Conservation (phyloP, 2,797 vertebrate species). For the Garrulus glandarius region DNA sequence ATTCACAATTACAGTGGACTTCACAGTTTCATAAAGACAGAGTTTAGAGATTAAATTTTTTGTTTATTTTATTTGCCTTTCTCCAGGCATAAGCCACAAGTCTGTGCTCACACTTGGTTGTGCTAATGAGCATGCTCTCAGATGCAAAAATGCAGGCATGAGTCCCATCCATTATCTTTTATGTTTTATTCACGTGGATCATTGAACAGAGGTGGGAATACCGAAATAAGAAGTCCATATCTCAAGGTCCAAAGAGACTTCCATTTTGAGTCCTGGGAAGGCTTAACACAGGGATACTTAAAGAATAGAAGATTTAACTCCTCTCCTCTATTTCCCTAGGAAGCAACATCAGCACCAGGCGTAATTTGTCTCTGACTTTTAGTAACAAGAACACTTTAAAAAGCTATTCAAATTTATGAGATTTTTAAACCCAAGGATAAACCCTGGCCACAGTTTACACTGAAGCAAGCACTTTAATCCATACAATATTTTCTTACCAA, state of each 20-base stretch:
- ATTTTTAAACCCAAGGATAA: constrained; percentile 54
- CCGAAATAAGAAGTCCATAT: neutral
- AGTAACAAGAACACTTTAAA: constrained; percentile 14
- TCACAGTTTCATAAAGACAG: neutral
- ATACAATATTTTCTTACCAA: constrained; percentile 44
- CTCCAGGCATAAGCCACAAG: neutral
- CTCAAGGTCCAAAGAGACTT: neutral
- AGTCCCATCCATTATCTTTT: neutral
- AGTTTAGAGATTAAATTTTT: neutral
- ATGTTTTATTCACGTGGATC: neutral
- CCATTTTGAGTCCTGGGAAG: neutral
- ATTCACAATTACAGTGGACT: neutral
- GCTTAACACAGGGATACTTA: neutral
- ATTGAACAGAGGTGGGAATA: neutral
- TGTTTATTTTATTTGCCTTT: neutral
- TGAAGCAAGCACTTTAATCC: neutral
- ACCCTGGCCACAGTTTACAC: neutral
- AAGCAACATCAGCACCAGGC: constrained; percentile 4
- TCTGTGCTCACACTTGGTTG: neutral
- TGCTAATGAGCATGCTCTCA: neutral
- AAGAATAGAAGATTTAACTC: neutral
- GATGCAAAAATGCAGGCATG: neutral
- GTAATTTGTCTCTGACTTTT: constrained; percentile 27
- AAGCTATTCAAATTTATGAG: constrained; percentile 48
- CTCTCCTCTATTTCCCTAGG: neutral